These are phyloP conservation scores for Bombus pascuorum DNA, from an alignment of 1,140 invertebrate species.

Conservation along the genomic window DNA sequence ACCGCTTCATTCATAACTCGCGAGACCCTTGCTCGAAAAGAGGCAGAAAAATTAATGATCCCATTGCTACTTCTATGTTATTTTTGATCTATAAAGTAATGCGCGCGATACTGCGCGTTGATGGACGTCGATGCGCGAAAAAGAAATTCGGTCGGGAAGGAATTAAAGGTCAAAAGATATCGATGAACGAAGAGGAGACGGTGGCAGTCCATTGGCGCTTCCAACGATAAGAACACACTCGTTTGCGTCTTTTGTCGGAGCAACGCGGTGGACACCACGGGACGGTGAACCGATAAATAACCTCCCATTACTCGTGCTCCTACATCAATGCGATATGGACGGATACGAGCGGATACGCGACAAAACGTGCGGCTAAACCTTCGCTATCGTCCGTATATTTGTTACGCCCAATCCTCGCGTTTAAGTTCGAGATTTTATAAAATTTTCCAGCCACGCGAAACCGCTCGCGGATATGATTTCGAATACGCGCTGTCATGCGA, in stretches of 20 bases:
- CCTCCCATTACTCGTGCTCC: constrained; percentile 1
- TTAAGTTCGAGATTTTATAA: not conserved
- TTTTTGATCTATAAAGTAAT: not conserved
- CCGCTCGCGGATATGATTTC: no score
- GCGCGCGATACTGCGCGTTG: not conserved
- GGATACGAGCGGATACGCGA: not conserved
- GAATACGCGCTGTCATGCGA: not conserved
- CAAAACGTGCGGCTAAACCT: not conserved
- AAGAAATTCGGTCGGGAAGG: not conserved
- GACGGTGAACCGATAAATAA: constrained; percentile 35
- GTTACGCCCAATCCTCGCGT: not conserved
- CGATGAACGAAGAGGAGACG: not conserved
- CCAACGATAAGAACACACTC: not conserved
- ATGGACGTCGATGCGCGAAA: not conserved
- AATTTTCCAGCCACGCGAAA: not conserved
- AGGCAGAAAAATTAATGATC: not conserved
- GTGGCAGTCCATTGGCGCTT: not conserved
- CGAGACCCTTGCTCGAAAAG: not conserved
- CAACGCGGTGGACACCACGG: not conserved
- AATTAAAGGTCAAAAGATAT: not conserved
- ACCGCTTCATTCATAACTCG: not conserved
- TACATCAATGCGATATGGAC: not conserved
- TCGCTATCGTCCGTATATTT: not conserved
- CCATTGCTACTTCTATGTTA: no score
- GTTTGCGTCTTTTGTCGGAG: constrained; percentile 18